Evolutionary conservation across 2,888 invertebrate genomes (phyloP).

Genomic region (Pocota personata): DNA sequence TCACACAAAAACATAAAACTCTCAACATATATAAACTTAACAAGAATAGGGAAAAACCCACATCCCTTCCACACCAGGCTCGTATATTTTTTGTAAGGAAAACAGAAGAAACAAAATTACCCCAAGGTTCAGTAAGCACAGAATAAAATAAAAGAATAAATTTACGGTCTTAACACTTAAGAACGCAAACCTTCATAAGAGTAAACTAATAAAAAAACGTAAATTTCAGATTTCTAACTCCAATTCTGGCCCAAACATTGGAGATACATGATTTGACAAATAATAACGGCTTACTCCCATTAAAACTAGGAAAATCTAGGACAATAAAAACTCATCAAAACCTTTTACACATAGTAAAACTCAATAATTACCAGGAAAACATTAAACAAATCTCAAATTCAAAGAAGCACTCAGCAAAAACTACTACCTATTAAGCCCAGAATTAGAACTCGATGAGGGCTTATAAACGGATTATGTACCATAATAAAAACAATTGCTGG

Average conservation of each 20-base stretch:
- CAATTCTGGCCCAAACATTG: no score
- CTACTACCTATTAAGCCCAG: background rate
- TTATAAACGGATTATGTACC: background rate
- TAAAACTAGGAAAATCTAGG: no score
- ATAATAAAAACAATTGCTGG: background rate
- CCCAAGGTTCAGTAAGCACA: slow-evolving; percentile 4
- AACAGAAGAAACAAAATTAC: slow-evolving; percentile 16
- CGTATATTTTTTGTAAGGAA: background rate
- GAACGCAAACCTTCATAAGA: no score
- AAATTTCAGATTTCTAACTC: no score
- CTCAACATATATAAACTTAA: no score
- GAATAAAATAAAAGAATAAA: background rate
- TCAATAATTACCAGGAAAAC: background rate
- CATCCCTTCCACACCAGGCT: no score
- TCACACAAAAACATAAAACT: no score
- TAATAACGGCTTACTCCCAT: no score
- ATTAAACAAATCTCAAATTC: slow-evolving; percentile 5
- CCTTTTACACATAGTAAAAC: slow-evolving; percentile 1
- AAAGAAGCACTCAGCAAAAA: background rate
- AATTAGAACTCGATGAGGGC: background rate
- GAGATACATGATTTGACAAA: no score
- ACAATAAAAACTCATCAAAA: no score
- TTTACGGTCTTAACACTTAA: background rate
- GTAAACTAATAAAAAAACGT: no score
- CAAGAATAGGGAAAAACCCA: no score